A percentile compares a stretch with the other conserved stretches of the same genome.
These are phyloP conservation scores for Lordiphosa fenestrarum DNA, from an alignment of 2,888 invertebrate species.

Conservation along the genomic window DNA sequence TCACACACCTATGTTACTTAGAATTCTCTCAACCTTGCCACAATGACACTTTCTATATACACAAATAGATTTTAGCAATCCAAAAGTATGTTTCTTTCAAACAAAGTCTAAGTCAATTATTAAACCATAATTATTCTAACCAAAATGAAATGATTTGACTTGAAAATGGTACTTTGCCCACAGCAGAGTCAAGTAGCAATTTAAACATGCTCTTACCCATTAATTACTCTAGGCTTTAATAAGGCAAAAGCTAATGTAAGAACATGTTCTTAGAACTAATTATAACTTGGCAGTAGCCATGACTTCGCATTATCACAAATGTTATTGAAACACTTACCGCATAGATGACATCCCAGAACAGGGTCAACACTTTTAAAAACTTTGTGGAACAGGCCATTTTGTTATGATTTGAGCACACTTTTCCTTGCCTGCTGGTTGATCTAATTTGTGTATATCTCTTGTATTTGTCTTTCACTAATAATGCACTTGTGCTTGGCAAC, in stretches of 20 bases:
- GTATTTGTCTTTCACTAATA: constrained; percentile 16
- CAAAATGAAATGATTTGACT: constrained; percentile 2
- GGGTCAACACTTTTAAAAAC: constrained; percentile 62
- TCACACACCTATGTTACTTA: too few relatives aligned
- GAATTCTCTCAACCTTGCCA: too few relatives aligned
- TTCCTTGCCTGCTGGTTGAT: constrained; percentile 6
- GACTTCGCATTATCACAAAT: neutral
- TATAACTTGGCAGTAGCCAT: neutral
- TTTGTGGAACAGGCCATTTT: constrained; percentile 76
- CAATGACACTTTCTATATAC: too few relatives aligned
- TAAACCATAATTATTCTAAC: too few relatives aligned
- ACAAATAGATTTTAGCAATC: too few relatives aligned
- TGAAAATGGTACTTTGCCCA: constrained; percentile 28
- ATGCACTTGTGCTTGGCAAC: constrained; percentile 51
- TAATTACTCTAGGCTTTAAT: constrained; percentile 25
- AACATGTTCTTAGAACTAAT: too few relatives aligned
- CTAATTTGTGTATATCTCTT: neutral
- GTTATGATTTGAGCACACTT: neutral
- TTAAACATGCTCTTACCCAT: constrained; percentile 2
- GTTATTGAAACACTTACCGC: constrained; percentile 57
- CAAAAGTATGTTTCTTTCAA: too few relatives aligned
- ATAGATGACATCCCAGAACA: constrained; percentile 73
- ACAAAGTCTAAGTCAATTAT: too few relatives aligned
- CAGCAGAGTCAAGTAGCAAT: constrained; percentile 1
- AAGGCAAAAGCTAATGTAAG: constrained; percentile 8